Conservation (phyloP, 2,113 vertebrate genomes). For the Panurus biarmicus region DNA sequence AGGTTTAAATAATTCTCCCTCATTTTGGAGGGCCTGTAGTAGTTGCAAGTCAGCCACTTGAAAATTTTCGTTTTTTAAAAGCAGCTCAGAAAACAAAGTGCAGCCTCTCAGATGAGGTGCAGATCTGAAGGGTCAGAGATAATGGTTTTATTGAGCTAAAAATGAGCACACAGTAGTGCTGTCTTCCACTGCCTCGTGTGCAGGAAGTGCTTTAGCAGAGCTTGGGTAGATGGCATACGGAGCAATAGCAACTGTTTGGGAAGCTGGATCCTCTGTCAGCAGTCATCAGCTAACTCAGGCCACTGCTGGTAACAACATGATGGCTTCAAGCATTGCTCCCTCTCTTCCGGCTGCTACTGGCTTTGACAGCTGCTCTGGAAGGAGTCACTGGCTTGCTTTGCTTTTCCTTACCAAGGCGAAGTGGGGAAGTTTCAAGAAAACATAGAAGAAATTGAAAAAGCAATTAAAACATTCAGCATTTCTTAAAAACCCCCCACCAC, state of each 20-base stretch:
- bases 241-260: neutral
- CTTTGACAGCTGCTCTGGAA: neutral
- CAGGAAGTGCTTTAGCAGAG: neutral
- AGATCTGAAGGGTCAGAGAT: neutral
- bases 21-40: neutral
- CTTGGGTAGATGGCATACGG: neutral
- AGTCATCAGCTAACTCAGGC: neutral
- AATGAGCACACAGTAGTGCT: accelerated
- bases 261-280: neutral
- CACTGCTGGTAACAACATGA: neutral
- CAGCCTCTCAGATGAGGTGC: neutral
- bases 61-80: neutral
- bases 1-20: neutral
- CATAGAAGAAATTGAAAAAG: neutral
- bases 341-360: neutral
- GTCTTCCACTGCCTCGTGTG: neutral
- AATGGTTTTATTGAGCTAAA: neutral
- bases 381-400: neutral
- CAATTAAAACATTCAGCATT: neutral
- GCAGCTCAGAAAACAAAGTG: neutral
- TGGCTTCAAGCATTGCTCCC: neutral
- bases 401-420: neutral
- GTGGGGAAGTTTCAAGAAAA: neutral
- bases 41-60: neutral
- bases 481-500: neutral